Percentiles rank a stretch among this genome's conserved stretches.
Evolutionary conservation across 2,113 vertebrate genomes (phyloP).

Genomic region (Rhabdornis inornatus): DNA sequence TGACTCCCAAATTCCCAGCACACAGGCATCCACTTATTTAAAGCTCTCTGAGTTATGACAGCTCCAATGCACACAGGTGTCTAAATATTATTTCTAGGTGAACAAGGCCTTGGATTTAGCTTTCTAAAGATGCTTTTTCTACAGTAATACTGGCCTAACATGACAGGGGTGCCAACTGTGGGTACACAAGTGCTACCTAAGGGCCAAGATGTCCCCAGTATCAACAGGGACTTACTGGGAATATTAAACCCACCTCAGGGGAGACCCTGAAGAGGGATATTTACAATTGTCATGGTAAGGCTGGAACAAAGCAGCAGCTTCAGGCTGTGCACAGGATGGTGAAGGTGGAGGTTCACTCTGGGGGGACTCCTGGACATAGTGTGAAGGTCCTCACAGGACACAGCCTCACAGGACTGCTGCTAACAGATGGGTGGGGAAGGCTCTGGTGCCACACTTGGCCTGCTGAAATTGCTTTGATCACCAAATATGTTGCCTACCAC

Average conservation of each 20-base stretch:
- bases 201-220: neutral
- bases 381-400: neutral
- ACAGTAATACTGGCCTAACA: neutral
- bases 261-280: neutral
- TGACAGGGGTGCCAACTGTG: neutral
- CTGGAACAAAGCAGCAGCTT: neutral
- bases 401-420: neutral
- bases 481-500: accelerated
- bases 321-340: neutral
- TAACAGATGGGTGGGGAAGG: neutral
- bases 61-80: neutral
- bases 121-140: neutral
- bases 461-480: neutral
- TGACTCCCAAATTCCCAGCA: neutral
- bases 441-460: neutral
- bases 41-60: accelerated
- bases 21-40: neutral
- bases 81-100: neutral
- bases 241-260: neutral
- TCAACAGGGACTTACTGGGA: neutral
- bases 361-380: neutral
- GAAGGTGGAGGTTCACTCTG: neutral
- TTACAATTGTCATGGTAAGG: neutral
- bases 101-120: neutral
- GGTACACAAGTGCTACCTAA: neutral